phyloP scores from a whole-genome alignment of 2,888 invertebrate genomes.

The Pollenia amentaria region DNA sequence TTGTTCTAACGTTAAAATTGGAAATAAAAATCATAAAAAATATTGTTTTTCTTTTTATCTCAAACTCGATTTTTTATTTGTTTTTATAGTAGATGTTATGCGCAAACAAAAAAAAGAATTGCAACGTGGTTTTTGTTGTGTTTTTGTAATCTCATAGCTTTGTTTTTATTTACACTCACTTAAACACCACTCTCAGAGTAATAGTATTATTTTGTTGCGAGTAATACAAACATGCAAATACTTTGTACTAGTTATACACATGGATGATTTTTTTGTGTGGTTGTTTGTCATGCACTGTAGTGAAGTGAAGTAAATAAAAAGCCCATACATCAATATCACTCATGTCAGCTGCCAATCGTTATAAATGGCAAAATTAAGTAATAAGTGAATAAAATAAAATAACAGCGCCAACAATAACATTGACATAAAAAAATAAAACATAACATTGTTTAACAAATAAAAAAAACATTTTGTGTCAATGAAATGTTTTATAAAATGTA shows the following conservation, averaged over 20 bases:
- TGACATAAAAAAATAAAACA: background rate
- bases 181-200: slow-evolving; percentile 31
- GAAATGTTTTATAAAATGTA: slow-evolving; percentile 17
- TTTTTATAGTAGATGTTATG: slow-evolving; percentile 10
- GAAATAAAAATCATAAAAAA: too few species aligned
- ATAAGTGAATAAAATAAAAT: slow-evolving; percentile 38
- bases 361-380: slow-evolving; percentile 51
- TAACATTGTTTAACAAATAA: background rate
- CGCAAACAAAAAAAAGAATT: background rate
- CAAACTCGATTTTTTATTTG: background rate
- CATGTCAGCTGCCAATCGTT: slow-evolving; percentile 59
- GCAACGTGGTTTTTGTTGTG: background rate
- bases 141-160: background rate
- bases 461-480: slow-evolving; percentile 23
- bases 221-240: background rate
- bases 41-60: too few species aligned
- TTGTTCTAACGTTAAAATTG: too few species aligned
- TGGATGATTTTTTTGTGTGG: background rate
- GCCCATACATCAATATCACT: slow-evolving; percentile 49
- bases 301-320: slow-evolving; percentile 43
- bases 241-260: background rate
- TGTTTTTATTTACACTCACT: slow-evolving; percentile 52
- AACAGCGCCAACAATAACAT: background rate
- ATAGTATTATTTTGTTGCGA: background rate
- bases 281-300: background rate